These are phyloP conservation scores for Meteorus colon DNA, from an alignment of 2,888 invertebrate species.

Conservation along the genomic window DNA sequence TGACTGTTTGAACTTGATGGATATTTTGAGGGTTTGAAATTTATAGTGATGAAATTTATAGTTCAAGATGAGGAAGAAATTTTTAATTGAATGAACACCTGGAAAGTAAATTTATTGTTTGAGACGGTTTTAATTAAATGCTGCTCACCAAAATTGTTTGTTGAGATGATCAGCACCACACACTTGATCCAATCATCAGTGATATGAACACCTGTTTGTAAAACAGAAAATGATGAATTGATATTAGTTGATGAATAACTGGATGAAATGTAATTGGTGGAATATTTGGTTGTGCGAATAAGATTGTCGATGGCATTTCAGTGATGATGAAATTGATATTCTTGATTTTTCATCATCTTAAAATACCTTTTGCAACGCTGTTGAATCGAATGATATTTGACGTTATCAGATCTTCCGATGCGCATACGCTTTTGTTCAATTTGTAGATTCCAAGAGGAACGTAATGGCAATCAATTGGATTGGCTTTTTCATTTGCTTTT, in stretches of 20 bases:
- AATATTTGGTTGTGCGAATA: no score
- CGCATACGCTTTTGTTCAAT: neutral
- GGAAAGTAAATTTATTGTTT: no score
- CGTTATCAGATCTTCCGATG: neutral
- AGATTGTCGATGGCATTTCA: no score
- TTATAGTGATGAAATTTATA: no score
- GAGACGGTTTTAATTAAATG: neutral
- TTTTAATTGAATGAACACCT: no score
- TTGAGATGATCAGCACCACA: neutral
- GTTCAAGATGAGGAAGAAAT: no score
- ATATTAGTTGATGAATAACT: neutral
- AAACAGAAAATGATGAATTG: neutral
- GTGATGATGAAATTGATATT: no score
- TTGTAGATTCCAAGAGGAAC: neutral
- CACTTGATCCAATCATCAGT: neutral
- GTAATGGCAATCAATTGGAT: neutral
- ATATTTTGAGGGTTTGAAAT: no score
- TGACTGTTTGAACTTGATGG: no score
- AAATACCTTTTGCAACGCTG: neutral
- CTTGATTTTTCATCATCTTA: no score
- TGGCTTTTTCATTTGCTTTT: neutral
- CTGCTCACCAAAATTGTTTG: neutral
- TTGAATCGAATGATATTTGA: neutral
- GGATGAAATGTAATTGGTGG: no score
- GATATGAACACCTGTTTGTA: neutral